Percentiles rank a stretch among this genome's conserved stretches.
Evolutionary conservation across 37 sponge, comb jelly and placozoan genomes (phyloP).

Genomic region (Agelas oroides): DNA sequence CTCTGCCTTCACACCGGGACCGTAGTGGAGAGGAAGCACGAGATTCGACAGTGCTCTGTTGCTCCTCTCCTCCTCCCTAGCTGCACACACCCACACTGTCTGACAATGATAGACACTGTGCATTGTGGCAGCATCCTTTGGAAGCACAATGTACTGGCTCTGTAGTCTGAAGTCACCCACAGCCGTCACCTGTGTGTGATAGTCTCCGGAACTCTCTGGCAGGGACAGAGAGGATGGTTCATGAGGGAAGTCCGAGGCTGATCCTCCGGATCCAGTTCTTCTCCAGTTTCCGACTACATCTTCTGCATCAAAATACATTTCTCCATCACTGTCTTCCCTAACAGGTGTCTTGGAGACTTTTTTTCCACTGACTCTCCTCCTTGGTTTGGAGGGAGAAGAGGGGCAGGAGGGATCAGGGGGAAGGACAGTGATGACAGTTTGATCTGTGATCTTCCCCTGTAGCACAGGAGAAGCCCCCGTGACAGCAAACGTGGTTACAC

Average conservation of each 20-base stretch:
- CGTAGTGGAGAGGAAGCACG: background rate
- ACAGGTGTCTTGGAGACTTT: no score
- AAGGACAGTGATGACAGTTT: constrained; percentile 50
- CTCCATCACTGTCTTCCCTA: no score
- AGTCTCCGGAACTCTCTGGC: background rate
- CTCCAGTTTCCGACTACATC: no score
- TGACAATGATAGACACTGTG: constrained; percentile 39
- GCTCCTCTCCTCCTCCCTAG: background rate
- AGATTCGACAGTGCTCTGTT: background rate
- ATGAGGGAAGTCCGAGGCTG: background rate
- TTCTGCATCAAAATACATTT: no score
- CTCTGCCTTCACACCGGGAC: background rate
- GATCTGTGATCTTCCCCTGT: constrained; percentile 56
- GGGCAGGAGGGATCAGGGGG: constrained; percentile 6
- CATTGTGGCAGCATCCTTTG: constrained; percentile 13
- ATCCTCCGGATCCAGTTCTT: background rate
- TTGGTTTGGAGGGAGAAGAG: no score
- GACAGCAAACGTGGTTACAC: constrained; percentile 21
- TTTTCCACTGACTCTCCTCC: no score
- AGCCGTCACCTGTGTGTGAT: background rate
- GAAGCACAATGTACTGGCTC: constrained; percentile 50
- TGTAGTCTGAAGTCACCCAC: constrained; percentile 24
- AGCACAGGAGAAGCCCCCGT: constrained; percentile 35
- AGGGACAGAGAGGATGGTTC: no score
- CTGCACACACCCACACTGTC: constrained; percentile 24